phyloP scores from a whole-genome alignment of 2,113 vertebrate genomes.

The Myrmophylax atrothorax region DNA sequence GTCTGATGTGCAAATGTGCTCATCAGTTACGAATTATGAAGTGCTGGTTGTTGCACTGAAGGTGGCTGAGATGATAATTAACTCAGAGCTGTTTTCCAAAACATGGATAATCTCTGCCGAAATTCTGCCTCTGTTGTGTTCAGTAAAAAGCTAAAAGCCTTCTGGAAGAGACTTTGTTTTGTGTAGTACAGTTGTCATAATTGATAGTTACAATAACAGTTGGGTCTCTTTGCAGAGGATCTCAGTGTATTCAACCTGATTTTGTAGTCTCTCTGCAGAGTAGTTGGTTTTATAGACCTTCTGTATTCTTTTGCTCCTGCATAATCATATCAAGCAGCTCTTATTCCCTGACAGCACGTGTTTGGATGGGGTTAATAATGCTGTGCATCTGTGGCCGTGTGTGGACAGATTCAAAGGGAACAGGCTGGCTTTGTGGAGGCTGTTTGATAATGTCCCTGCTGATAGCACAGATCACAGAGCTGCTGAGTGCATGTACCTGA shows the following conservation, averaged over 20 bases:
- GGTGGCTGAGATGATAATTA: neutral
- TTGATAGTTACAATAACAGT: neutral
- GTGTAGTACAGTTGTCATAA: neutral
- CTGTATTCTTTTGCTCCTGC: neutral
- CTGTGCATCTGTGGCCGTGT: neutral
- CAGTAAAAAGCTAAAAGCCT: neutral
- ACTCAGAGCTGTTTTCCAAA: neutral
- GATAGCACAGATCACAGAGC: neutral
- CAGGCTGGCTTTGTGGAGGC: neutral
- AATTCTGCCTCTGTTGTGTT: neutral
- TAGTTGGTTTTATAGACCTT: neutral
- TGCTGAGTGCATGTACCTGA: neutral
- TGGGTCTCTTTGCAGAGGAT: neutral
- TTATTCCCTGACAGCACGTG: neutral
- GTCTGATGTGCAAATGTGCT: constrained; percentile 20
- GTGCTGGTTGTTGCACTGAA: neutral
- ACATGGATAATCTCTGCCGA: neutral
- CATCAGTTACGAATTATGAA: neutral
- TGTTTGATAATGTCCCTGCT: neutral
- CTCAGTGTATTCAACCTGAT: neutral
- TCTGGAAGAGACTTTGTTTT: neutral
- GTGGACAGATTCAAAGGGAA: neutral
- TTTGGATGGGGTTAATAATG: neutral
- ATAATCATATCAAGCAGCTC: neutral
- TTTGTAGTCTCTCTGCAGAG: neutral